phyloP scores from a whole-genome alignment of 1,140 invertebrate species.

The Hyles vespertilio region DNA sequence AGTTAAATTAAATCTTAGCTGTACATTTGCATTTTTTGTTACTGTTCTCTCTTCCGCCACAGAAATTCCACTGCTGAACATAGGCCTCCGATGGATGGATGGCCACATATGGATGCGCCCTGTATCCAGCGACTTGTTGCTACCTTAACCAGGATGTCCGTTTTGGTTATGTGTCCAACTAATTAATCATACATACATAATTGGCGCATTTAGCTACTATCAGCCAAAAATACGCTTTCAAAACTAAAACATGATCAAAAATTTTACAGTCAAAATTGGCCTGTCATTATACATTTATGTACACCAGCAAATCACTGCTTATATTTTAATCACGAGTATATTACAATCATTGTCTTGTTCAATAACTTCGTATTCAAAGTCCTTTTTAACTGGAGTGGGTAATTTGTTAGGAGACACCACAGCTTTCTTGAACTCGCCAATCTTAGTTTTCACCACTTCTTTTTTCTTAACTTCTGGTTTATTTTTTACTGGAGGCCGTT shows the following conservation, averaged over 20 bases:
- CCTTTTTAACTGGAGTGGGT: conserved; percentile 8
- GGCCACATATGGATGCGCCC: too few species aligned
- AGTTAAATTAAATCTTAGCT: too few species aligned
- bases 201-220: too few species aligned
- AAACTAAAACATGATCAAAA: neutral
- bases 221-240: neutral
- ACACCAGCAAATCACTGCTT: neutral
- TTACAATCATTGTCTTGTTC: conserved; percentile 61
- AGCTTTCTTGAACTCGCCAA: conserved; percentile 38
- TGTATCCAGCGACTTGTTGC: too few species aligned
- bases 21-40: too few species aligned
- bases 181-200: too few species aligned
- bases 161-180: too few species aligned
- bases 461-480: conserved; percentile 25
- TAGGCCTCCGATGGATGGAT: too few species aligned
- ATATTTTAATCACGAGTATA: conserved; percentile 60
- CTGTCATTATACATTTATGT: conserved; percentile 5
- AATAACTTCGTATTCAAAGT: conserved; percentile 53
- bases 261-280: neutral
- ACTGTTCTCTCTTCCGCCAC: too few species aligned
- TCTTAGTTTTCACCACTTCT: conserved; percentile 42
- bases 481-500: neutral
- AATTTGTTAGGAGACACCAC: too few species aligned
- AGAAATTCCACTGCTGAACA: too few species aligned
- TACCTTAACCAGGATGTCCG: too few species aligned